Base-by-base conservation (phyloP, 1,140 invertebrate species). In the Drosophila rhopaloa region DNA sequence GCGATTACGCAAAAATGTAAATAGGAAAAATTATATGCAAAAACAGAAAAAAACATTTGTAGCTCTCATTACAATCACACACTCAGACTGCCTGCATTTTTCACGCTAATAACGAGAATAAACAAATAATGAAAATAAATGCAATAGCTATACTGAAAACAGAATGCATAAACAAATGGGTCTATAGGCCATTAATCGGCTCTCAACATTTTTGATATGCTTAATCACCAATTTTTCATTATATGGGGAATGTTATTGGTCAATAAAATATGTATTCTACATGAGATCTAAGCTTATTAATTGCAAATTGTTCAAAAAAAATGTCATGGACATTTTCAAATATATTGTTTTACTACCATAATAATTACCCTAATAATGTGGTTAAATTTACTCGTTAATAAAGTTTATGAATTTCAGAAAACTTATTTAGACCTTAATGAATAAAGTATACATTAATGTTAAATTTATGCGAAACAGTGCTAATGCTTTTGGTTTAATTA, bases 1-100 rank as follows among this genome's bases (percentile, higher is more conserved):
- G 43, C 67, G 74, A 79, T 88, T 86, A 79, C 82, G 83, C 79
- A 83, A 84, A 82, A 75, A 74, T 72, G 68, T 71, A 72, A 72
- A 72, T 72, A 48, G 65, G 24, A 19, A 57, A 66, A 71, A 50
- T 50, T 71, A 72, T 71, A 72, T 72, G 53, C 53, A 50, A 58
- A 72, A 70, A 27, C 24, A 29, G 50, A 54, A 81, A 84, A 84
- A 88, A 76, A 55, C 82, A 86, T 86, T 82, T 88, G 82, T 9
- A 51, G 68, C 76, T 86, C 83, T 50, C 53, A 76, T 86, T 86
- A 88, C 82, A 63, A 65, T 60, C 54, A 43, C 35, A 43, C 35
- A 46, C 40, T 53, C 37, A 7, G 50, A 11, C 54, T 70, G 74
- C 56, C 61, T 77, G 54, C 59, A 57, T 62, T 73, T 80, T 80